Base-by-base conservation (phyloP, 2,888 invertebrate genomes). In the Alentia gelatinosa region DNA sequence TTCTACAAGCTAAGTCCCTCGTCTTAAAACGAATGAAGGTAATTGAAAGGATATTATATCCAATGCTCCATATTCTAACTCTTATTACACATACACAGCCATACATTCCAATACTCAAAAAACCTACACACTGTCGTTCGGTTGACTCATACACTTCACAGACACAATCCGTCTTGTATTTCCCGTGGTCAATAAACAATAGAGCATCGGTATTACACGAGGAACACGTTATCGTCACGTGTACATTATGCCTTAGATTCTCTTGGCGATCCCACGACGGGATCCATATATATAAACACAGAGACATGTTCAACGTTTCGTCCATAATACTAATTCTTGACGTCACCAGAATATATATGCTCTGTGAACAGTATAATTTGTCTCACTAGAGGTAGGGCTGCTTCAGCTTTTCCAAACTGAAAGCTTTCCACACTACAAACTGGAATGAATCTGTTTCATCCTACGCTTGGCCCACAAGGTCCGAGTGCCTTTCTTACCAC, bases 361-460 rank as follows among this genome's bases (percentile, higher is more conserved):
- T 30, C 30, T 30, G 68, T 68, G 68, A 56, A 56, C 68, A 68
- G 39, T 35, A 39, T 79, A 35, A 0, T 74, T 79, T 79, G 12
- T 79, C 39, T 79, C 68, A 68, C 68, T 68, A 68, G 68, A 39
- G 79, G 79, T 37, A 79, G 79, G 79, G 39, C 19, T 79, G 19
- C 79, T 39, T 19, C 79, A 79, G 79, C 79, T 19, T 79, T 79
- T 19, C 15, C 12, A 79, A 79, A 39, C 79, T 79, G 37, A 79
- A 19, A 35, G 37, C 26, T 79, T 79, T 26, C 79, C 79, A 19
- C n/a, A 86, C 50, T 86, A 86, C 50, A 86, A 86, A 86, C 86
- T 86, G 86, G 86, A 86, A 86, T 86, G 86, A 86, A 26, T 47
- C 40, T 50, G 86, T 86, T 74, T 50, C 86, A 86, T 86, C 86